These are phyloP conservation scores for Lutjanus erythropterus DNA, from an alignment of 2,113 vertebrate species.

Conservation along the genomic window DNA sequence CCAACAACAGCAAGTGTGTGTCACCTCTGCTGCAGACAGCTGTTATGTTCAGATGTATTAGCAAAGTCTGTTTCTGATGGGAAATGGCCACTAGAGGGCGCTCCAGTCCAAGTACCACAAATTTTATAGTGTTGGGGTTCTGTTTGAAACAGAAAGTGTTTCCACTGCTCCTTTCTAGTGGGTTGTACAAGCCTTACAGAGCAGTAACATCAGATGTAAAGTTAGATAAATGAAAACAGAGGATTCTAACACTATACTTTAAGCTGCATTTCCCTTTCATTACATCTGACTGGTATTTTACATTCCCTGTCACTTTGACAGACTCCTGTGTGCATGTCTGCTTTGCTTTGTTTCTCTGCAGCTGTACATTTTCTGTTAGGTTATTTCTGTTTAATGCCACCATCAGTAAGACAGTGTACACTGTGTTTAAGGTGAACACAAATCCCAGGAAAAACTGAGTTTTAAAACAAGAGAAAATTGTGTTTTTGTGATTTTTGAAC, in stretches of 20 bases:
- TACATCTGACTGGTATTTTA: not conserved
- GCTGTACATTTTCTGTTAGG: conserved; percentile 22
- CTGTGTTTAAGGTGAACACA: not conserved
- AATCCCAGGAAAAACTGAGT: no score
- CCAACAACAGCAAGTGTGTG: conserved; percentile 20
- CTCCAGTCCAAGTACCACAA: conserved; percentile 19
- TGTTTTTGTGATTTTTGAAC: not conserved
- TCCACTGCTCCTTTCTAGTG: conserved; percentile 47
- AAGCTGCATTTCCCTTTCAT: conserved; percentile 20
- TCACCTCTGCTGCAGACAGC: conserved; percentile 31
- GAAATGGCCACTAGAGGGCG: conserved; percentile 40
- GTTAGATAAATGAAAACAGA: conserved; percentile 69
- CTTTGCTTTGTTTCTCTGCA: conserved; percentile 12
- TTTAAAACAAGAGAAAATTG: not conserved
- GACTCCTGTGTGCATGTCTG: not conserved
- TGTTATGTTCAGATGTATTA: conserved; percentile 23
- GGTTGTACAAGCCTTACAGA: conserved; percentile 50
- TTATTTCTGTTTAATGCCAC: not conserved
- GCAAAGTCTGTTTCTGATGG: conserved; percentile 31
- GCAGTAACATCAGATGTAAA: conserved; percentile 58
- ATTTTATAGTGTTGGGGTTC: not conserved
- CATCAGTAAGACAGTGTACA: conserved; percentile 32
- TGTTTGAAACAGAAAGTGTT: conserved; percentile 13
- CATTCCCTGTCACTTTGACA: not conserved
- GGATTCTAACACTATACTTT: conserved; percentile 41